phyloP scores from a whole-genome alignment of 2,797 vertebrate genomes.

The Hydrocynus forskahlii region DNA sequence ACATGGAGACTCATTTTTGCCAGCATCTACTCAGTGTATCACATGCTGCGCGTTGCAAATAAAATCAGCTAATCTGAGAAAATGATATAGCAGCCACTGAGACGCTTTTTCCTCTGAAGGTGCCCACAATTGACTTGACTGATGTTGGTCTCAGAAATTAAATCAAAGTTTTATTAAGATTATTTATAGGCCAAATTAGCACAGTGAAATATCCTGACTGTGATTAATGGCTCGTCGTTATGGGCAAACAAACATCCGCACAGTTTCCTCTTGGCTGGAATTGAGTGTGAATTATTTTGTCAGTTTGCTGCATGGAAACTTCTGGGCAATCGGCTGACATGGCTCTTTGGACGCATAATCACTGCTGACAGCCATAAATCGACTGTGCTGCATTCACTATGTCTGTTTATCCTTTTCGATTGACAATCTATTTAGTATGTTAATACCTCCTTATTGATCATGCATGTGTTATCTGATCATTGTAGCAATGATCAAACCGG shows the following conservation, averaged over 20 bases:
- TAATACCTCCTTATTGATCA: constrained; percentile 57
- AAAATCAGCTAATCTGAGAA: constrained; percentile 27
- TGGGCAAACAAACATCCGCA: constrained; percentile 24
- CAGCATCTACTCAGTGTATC: neutral
- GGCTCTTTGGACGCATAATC: constrained; percentile 47
- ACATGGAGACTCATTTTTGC: constrained; percentile 5
- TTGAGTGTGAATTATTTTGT: constrained; percentile 35
- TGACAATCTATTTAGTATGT: constrained; percentile 56
- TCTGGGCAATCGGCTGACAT: constrained; percentile 45
- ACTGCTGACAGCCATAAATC: constrained; percentile 51
- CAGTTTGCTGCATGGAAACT: constrained; percentile 39
- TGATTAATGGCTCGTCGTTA: constrained; percentile 42
- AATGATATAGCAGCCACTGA: constrained; percentile 21
- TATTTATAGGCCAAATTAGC: constrained; percentile 49
- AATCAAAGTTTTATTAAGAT: constrained; percentile 49
- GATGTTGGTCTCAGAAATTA: constrained; percentile 45
- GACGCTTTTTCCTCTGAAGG: constrained; percentile 30
- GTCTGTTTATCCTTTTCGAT: constrained; percentile 52
- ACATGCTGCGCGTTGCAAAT: constrained; percentile 31
- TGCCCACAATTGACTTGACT: constrained; percentile 26
- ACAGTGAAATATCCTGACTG: constrained; percentile 8
- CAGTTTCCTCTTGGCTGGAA: constrained; percentile 2
- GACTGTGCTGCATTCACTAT: constrained; percentile 43
- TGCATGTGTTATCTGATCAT: constrained; percentile 44
- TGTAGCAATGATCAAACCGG: constrained; percentile 22